These are phyloP conservation scores for Bombus consobrinus DNA, from an alignment of 1,140 invertebrate species.

Conservation along the genomic window DNA sequence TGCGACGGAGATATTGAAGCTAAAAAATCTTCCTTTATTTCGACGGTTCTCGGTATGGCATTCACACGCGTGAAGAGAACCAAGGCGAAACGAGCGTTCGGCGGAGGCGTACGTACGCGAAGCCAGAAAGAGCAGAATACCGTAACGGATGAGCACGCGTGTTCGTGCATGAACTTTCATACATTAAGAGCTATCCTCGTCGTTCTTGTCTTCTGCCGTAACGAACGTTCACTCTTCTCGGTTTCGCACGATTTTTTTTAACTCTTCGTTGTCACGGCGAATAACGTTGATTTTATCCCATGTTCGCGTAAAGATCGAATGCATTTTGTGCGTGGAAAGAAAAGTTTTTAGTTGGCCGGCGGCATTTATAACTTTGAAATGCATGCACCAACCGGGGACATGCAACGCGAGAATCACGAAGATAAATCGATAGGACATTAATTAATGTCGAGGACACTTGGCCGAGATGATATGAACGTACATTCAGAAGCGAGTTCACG, in stretches of 20 bases:
- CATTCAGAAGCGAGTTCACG: constrained; percentile 45
- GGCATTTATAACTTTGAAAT: constrained; percentile 1
- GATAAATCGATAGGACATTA: constrained; percentile 42
- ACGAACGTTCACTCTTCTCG: neutral
- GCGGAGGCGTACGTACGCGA: constrained; percentile 35
- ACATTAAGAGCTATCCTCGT: constrained; percentile 68
- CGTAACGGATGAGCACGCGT: constrained; percentile 79
- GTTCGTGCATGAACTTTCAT: constrained; percentile 71
- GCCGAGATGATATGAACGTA: constrained; percentile 42
- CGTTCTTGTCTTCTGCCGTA: constrained; percentile 59
- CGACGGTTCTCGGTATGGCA: constrained; percentile 58
- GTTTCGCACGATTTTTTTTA: neutral
- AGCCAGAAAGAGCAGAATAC: constrained; percentile 68
- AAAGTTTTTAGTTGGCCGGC: constrained; percentile 4
- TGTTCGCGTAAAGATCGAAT: neutral
- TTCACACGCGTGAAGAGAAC: constrained; percentile 17
- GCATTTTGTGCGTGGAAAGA: constrained; percentile 4
- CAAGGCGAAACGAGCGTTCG: constrained; percentile 50
- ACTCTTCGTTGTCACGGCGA: neutral
- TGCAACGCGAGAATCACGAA: constrained; percentile 20
- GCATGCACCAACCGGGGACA: neutral
- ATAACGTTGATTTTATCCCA: neutral
- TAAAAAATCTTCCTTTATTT: constrained; percentile 64
- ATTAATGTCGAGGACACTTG: constrained; percentile 54
- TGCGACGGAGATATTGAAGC: neutral